Evolutionary conservation across 1,140 invertebrate genomes (phyloP), one percentile per base, ranked within the genome.

Genomic region (Oedothorax gibbosus): DNA sequence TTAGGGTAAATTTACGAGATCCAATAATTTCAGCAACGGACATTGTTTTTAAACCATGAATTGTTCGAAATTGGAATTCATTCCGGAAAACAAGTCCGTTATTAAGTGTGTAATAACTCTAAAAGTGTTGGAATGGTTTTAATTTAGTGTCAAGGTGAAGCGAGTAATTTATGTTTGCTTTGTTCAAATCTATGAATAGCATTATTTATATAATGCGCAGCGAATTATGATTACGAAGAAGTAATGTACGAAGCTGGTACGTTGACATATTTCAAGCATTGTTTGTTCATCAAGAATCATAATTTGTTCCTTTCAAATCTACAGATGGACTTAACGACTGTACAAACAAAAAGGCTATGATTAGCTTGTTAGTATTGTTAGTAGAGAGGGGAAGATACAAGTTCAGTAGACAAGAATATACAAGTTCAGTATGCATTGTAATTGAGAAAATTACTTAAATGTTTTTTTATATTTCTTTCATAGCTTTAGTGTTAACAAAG

Each of bases 61-160:
- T 35, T 35, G 35, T 35, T 35, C 35, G 35, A 35, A 35, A 35
- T 35, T 5, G 35, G 35, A 35, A 35, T 35, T 35, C 35, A 35
- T 35, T 35, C 2, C 35, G 35, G 35, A 35, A 35, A 35, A 35
- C 2, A 35, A 35, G 35, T 35, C 35, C 35, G 35, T 20, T 50
- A 69, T 69, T 69, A 69, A 69, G 49, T 66, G 18, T 35, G 14
- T 66, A 21, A 66, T 66, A 35, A 69, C 66, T 49, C 51, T 7
- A 15, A 14, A 49, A 69, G 49, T 49, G 51, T 8, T 50, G 12
- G 14, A 21, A 60, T 18, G 57, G 50, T 50, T 60, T 14, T 49
- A 12, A 76, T n/a, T 76, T 60, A 76, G 57, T 76, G 56, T 76
- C 56, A 76, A 76, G 73, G 56, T 49, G 10, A 76, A 57, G n/a